Percentiles rank a stretch among this genome's conserved stretches.
These are phyloP conservation scores for Phrynosoma platyrhinos DNA, from an alignment of 2,113 vertebrate species.

Conservation along the genomic window DNA sequence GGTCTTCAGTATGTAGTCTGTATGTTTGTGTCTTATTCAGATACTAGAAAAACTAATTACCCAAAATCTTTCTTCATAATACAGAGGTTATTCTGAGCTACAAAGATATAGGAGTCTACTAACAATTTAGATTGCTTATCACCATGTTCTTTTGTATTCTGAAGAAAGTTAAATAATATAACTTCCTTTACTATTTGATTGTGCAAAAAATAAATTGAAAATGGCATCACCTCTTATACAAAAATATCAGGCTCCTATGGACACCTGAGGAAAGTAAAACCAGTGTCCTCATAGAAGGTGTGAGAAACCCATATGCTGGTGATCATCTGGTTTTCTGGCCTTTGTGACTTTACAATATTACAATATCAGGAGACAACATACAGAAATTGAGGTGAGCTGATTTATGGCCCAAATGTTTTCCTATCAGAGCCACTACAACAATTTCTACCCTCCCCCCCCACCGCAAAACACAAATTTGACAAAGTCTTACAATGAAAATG, in stretches of 20 bases:
- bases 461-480: background rate
- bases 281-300: background rate
- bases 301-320: background rate
- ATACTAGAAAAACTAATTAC: background rate
- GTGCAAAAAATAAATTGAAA: background rate
- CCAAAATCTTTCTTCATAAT: background rate
- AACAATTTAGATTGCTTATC: constrained; percentile 17
- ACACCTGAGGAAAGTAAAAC: background rate
- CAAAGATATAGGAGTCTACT: constrained; percentile 28
- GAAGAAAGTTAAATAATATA: background rate
- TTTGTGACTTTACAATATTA: background rate
- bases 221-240: background rate
- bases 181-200: background rate
- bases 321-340: background rate
- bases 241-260: background rate
- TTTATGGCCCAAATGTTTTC: background rate
- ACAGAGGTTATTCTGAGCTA: constrained; percentile 23
- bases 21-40: background rate
- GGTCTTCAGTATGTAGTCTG: too few relatives aligned
- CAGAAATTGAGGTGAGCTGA: background rate
- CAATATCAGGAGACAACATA: too few relatives aligned
- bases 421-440: background rate
- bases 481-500: background rate
- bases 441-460: background rate
- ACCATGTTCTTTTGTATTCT: background rate